Base-by-base conservation (phyloP, 2,113 vertebrate genomes). In the Sebastes schlegelii region DNA sequence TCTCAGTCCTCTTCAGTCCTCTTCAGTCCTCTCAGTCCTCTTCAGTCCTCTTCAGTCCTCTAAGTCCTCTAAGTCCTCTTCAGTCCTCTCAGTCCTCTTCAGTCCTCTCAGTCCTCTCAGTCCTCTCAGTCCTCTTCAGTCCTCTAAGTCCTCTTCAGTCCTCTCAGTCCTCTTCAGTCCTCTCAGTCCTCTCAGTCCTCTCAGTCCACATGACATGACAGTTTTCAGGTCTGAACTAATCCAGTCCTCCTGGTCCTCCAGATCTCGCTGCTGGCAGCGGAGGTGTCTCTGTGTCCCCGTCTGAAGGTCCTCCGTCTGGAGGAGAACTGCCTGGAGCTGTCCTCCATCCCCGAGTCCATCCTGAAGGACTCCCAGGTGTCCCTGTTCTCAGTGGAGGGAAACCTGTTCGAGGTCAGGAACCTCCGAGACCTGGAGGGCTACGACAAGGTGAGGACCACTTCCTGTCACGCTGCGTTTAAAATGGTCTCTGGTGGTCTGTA, bases 261-360 rank as follows among this genome's bases (percentile, higher is more conserved):
- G 98, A 98, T 99, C 93, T 98, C 98, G 0, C 94, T 95, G 84
- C 92, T 99, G 90, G 96, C 97, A 0, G 84, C 95, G 9, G 96
- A 96, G 74, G 96, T 99, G 69, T 97, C 97, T 16, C 93, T 60
- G 42, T 98, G 97, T 90, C 97, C 97, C 42, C 96, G 98, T 34
- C 97, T 99, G 82, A 99, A 99, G 94, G 98, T 99, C 62, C 94
- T 99, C 54, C 96, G 98, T 34, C 94, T 99, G 84, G 97, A 99
- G 94, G 98, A 99, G 91, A 99, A 99, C 91, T 99, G 98, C 72
- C 92, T 99, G 91, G 98, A 99, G 64, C 95, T 99, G 80, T 92
- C 95, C 65, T 96, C 97, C 94, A 95, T 99, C 87, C 98, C 98
- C 14, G 81, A 91, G 19, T 96, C 97, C 79, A 96, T 99, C 91